Conservation (phyloP, 2,888 invertebrate genomes). For the Drosophila nr. perissopoda region DNA sequence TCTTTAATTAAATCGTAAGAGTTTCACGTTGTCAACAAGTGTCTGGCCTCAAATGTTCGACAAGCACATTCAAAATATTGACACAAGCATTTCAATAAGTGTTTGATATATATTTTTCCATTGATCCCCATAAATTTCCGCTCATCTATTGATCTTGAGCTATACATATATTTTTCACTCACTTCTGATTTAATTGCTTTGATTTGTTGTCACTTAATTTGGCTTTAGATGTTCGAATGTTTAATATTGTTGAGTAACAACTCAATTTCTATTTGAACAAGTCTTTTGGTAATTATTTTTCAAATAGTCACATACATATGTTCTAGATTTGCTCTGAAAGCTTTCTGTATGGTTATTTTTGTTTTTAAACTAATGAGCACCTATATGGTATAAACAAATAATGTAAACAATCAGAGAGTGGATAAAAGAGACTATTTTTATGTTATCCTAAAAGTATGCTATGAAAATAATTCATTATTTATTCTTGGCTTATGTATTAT, state of each 20-base stretch:
- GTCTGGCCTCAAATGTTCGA: constrained; percentile 16
- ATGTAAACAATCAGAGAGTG: neutral
- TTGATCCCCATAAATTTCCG: neutral
- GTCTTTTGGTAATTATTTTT: constrained; percentile 40
- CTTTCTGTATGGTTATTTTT: constrained; percentile 12
- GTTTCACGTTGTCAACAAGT: constrained; percentile 57
- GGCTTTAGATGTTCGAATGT: constrained; percentile 8
- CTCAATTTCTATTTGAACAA: constrained; percentile 14
- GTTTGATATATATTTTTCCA: constrained; percentile 21
- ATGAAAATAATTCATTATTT: neutral
- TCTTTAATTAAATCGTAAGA: constrained; percentile 40
- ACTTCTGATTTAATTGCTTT: constrained; percentile 36
- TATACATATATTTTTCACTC: constrained; percentile 23
- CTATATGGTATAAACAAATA: constrained; percentile 6
- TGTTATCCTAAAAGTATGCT: constrained; percentile 1
- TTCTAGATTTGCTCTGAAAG: constrained; percentile 10
- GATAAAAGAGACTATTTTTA: neutral
- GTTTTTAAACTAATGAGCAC: neutral
- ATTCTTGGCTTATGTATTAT: neutral
- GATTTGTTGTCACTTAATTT: constrained; percentile 24
- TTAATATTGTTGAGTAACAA: constrained; percentile 10
- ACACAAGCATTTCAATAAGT: constrained; percentile 13
- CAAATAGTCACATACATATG: constrained; percentile 10
- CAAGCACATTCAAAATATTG: constrained; percentile 19
- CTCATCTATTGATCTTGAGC: constrained; percentile 2